These are phyloP conservation scores for Gymnarchus niloticus DNA, from an alignment of 2,113 vertebrate species.

Conservation along the genomic window DNA sequence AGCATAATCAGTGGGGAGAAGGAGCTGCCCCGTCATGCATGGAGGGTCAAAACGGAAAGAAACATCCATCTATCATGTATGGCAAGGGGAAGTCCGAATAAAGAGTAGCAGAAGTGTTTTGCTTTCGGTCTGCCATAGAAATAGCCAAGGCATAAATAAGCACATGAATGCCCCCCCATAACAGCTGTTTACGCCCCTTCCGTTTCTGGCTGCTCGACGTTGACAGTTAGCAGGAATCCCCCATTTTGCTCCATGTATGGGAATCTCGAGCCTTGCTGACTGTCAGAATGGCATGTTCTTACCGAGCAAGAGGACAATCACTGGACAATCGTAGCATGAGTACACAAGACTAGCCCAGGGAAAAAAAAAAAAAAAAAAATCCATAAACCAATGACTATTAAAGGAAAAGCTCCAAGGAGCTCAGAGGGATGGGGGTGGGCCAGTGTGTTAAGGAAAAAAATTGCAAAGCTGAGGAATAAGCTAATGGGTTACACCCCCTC, in stretches of 20 bases:
- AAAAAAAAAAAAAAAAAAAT: background rate
- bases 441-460: background rate
- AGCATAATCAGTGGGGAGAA: background rate
- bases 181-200: background rate
- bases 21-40: background rate
- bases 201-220: background rate
- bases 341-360: background rate
- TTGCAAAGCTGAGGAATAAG: background rate
- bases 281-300: background rate
- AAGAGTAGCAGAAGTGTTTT: background rate
- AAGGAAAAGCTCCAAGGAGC: background rate
- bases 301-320: background rate
- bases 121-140: background rate
- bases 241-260: background rate
- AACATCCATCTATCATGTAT: background rate
- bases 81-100: conserved; percentile 1
- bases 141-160: background rate
- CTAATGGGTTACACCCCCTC: background rate
- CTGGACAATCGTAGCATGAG: background rate
- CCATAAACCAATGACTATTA: background rate
- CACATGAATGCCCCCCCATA: background rate
- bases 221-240: background rate
- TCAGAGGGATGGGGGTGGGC: background rate
- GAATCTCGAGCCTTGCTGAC: background rate
- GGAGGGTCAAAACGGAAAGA: background rate